Evolutionary conservation across 1,140 invertebrate species (phyloP), one percentile per base, ranked within the genome.

Genomic region (Drosophila auraria): DNA sequence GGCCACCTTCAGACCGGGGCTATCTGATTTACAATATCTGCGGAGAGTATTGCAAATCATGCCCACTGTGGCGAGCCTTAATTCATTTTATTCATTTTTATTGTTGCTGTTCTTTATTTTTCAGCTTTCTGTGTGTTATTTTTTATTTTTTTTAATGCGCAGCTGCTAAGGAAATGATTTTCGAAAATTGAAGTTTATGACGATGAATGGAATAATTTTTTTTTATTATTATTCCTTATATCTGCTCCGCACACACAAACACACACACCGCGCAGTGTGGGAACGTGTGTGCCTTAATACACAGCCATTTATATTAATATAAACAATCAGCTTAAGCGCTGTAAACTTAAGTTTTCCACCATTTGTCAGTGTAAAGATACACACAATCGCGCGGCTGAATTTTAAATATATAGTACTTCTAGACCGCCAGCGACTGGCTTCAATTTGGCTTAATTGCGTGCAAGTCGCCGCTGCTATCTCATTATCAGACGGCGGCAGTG

Each of bases 101-200:
- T 78, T 72, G 64, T 74, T 82, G 56, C 44, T 65, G 56, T 87
- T 82, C 58, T 61, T 79, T 53, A 47, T 68, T 58, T 75, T 59
- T 71, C 54, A 42, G 66, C 60, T 64, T 79, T 62, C 53, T 76
- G 75, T 36, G 9, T 36, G 27, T 30, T 65, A 71, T 79, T 71
- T 66, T 63, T 62, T 12, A 61, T 68, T 80, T 79, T 82, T 77
- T 66, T 87, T 78, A 87, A 79, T 78, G 80, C 81, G 83, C 83
- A 89, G 83, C 84, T 87, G 91, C 91, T 80, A 91, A 92, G 90
- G 91, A 92, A 92, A 92, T 92, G 87, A 92, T 92, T 92, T 91
- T 92, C 83, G 75, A 91, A 91, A 91, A 92, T 92, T 92, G 80
- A 92, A 92, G 86, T 92, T 92, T 92, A 92, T 92, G 86, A 91